Evolutionary conservation across 2,888 invertebrate species (phyloP).

Genomic region (Macrosoma leucophasiata): DNA sequence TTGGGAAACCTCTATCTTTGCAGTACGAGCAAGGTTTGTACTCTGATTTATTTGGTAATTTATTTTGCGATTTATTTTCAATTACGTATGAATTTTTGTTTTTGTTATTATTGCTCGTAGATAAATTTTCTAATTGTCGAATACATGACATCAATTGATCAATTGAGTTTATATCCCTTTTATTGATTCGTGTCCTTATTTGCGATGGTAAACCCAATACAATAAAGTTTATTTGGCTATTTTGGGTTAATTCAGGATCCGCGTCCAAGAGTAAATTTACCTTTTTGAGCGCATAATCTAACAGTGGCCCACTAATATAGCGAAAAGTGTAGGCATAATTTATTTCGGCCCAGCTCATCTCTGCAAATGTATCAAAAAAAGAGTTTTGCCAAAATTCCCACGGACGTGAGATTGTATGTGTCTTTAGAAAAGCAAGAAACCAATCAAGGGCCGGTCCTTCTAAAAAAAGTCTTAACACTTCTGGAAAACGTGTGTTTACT

Average conservation of each 20-base stretch:
- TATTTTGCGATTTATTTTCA: no score
- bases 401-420: slow-evolving; percentile 4
- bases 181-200: slow-evolving; percentile 5
- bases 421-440: slow-evolving; percentile 7
- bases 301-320: no score
- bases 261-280: no score
- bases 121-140: no score
- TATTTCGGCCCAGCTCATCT: slow-evolving; percentile 4
- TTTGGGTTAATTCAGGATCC: no score
- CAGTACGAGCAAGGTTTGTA: no score
- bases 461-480: slow-evolving; percentile 7
- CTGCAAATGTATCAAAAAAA: slow-evolving; percentile 6
- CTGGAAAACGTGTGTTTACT: slow-evolving; percentile 5
- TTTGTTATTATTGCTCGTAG: no score
- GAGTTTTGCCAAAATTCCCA: slow-evolving; percentile 7
- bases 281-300: no score
- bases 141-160: slow-evolving; percentile 5
- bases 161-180: slow-evolving; percentile 6
- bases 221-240: slow-evolving; percentile 7
- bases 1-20: no score
- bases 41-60: no score
- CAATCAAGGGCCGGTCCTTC: slow-evolving; percentile 7
- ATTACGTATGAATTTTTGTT: neutral
- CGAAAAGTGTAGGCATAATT: no score
- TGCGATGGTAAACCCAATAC: slow-evolving; percentile 5